phyloP scores from a whole-genome alignment of 1,140 invertebrate genomes.

The Eubasilissa regina region DNA sequence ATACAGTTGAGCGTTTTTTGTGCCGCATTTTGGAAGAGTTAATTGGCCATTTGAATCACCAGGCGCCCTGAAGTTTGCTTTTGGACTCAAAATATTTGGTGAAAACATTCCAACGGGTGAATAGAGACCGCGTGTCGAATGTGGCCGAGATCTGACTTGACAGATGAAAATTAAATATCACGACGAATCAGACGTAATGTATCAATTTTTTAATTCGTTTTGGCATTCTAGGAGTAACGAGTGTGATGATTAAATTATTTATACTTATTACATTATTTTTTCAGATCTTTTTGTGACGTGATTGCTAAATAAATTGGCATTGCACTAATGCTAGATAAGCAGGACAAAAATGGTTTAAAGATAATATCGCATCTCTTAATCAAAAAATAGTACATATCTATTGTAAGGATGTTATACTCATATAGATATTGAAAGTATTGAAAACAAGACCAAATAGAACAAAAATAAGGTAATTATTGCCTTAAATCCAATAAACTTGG shows the following conservation, averaged over 20 bases:
- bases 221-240: no score
- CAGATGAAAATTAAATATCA: slow-evolving; percentile 23
- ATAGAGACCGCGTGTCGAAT: slow-evolving; percentile 3
- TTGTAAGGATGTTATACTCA: no score
- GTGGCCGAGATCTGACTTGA: neutral
- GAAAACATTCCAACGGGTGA: slow-evolving; percentile 16
- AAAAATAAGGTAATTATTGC: no score
- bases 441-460: no score
- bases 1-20: neutral
- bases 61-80: neutral
- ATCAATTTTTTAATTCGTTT: neutral
- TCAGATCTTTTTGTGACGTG: neutral
- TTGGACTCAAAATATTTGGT: slow-evolving; percentile 11
- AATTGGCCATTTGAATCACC: slow-evolving; percentile 31
- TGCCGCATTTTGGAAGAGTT: slow-evolving; percentile 10
- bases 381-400: no score
- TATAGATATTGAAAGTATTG: no score
- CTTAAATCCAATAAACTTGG: no score
- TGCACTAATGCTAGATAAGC: no score
- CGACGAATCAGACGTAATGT: neutral
- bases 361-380: no score
- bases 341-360: no score
- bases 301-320: no score
- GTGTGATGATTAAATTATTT: no score
- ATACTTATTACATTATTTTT: neutral